Conservation (phyloP, 2,888 invertebrate species). For the Coelinius sp. region DNA sequence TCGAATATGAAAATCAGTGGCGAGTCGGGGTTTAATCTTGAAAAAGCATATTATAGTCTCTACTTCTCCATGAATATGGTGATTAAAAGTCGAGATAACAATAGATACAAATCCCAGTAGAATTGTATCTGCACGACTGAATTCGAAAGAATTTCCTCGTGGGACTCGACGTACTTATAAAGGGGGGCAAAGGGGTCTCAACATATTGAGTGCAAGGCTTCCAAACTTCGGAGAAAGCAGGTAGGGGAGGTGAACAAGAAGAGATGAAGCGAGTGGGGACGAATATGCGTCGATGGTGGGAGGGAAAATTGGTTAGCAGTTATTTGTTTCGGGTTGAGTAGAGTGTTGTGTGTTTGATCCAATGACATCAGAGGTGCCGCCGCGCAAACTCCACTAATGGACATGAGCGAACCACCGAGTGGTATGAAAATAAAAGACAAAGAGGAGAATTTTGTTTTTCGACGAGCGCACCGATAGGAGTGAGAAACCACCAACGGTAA, state of each 20-base stretch:
- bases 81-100: not conserved
- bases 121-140: not conserved
- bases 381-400: slow-evolving; percentile 70
- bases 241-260: not conserved
- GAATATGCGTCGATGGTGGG: slow-evolving; percentile 24
- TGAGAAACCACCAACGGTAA: not conserved
- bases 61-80: not conserved
- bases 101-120: slow-evolving; percentile 5
- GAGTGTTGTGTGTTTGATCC: slow-evolving; percentile 55
- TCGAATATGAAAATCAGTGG: not conserved
- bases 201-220: not conserved
- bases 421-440: slow-evolving; percentile 23
- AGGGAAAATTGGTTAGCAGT: slow-evolving; percentile 57
- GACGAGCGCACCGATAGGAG: not conserved
- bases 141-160: slow-evolving; percentile 25
- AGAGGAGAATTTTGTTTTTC: not conserved
- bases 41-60: not conserved
- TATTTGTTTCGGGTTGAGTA: slow-evolving; percentile 56
- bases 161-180: not conserved
- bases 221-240: not conserved
- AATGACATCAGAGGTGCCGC: slow-evolving; percentile 68
- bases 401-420: slow-evolving; percentile 50
- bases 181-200: not conserved
- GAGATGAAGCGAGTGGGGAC: not conserved
- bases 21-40: not conserved